Evolutionary conservation across 2,113 vertebrate species (phyloP).

Genomic region (Sprattus sprattus): DNA sequence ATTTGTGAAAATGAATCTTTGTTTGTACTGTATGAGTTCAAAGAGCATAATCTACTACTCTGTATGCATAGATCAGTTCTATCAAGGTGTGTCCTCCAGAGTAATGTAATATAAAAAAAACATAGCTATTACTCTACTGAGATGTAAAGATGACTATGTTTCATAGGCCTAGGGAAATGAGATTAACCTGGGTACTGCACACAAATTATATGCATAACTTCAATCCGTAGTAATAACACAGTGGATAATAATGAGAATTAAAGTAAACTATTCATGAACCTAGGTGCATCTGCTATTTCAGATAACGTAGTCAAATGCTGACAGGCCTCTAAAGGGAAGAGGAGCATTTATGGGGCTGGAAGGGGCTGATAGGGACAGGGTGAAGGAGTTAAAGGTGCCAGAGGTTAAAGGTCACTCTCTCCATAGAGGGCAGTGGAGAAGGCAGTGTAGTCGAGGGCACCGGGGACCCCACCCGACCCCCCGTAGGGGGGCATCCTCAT

Average conservation of each 20-base stretch:
- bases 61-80: not conserved
- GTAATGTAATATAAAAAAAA: not conserved
- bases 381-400: not conserved
- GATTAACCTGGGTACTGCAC: not conserved
- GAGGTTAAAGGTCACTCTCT: slow-evolving; percentile 88
- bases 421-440: slow-evolving; percentile 95
- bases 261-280: not conserved
- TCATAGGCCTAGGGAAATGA: not conserved
- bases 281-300: not conserved
- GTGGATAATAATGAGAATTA: not conserved
- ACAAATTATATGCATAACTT: not conserved
- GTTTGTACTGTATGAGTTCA: not conserved
- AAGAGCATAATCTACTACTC: not conserved
- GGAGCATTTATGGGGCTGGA: not conserved
- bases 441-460: slow-evolving; percentile 89
- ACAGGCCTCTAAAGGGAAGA: not conserved
- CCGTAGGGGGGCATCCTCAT: slow-evolving; percentile 84
- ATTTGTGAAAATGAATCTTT: slow-evolving; percentile 1
- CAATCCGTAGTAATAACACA: not conserved
- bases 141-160: not conserved
- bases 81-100: not conserved
- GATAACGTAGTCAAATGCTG: not conserved
- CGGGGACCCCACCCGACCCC: slow-evolving; percentile 69
- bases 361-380: not conserved
- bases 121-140: not conserved